Evolutionary conservation across 2,888 invertebrate genomes (phyloP), one percentile per base, ranked within the genome.

Genomic region (Drosophila mettleri): DNA sequence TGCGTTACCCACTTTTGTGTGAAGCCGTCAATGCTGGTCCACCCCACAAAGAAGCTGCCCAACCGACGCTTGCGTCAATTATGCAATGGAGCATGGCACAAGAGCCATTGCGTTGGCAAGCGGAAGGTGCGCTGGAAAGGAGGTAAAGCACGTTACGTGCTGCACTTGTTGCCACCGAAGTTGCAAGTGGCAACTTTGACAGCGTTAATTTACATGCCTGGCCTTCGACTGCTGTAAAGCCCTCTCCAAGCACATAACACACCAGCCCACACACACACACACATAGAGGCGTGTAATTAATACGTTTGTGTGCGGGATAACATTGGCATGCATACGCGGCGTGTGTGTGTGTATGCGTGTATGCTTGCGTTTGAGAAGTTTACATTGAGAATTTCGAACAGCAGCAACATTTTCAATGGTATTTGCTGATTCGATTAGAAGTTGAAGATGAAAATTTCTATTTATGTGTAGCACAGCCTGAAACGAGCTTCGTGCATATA

Each of bases 171-270:
- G 65, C 53, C 65, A 53, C 74, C 69, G 16, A 74, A 61, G 61
- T 59, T 74, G 75, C 70, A 75, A 69, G 59, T 75, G 73, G 73
- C 70, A 75, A 53, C 75, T 63, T 43, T 24, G 57, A 60, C 57
- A 69, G 64, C 73, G 59, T 70, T 65, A 75, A 75, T 70, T 64
- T 70, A 57, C 70, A 53, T 60, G 36, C 75, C 60, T 38, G 45
- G 4, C 38, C 68, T 54, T 41, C 48, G 41, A 34, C 29, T 49
- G 49, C 38, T 20, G 24, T 43, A 34, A 16, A 55, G 46, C 43
- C 52, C 20, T 20, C 27, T 51, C 38, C 58, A 76, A 39, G 24
- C 58, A 55, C 74, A 53, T 59, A 31, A 33, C 39, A 41, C 51
- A 54, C 33, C n/a, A n/a, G n/a, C n/a, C 45, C 52, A 46, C 33